These are phyloP conservation scores for Plebejus anna DNA, from an alignment of 2,888 invertebrate genomes.

Conservation along the genomic window DNA sequence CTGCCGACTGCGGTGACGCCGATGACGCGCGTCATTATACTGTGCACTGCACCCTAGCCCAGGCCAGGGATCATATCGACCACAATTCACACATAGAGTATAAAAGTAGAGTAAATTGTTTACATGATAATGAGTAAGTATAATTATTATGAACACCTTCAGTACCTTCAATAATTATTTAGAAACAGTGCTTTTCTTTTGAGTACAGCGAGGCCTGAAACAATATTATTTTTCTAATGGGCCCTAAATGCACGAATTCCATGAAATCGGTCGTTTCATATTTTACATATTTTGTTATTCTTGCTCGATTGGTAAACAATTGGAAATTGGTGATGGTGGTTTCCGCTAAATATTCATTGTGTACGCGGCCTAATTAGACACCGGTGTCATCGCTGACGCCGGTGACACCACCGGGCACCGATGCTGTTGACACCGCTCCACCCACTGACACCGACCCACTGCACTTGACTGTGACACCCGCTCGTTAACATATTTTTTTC, in stretches of 20 bases:
- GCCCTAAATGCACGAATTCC: neutral
- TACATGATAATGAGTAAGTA: no score
- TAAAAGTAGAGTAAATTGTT: no score
- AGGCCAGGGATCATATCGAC: neutral
- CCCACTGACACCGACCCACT: constrained; percentile 11
- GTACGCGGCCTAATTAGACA: neutral
- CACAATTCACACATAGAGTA: neutral
- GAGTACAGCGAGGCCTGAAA: neutral
- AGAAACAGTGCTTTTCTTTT: neutral
- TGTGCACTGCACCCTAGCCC: neutral
- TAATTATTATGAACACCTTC: no score
- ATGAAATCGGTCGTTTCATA: neutral
- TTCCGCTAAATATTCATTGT: neutral
- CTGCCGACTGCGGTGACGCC: neutral
- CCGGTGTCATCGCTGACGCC: neutral
- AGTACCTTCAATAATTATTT: no score
- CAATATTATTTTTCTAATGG: neutral
- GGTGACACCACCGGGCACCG: neutral
- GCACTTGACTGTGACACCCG: constrained; percentile 12
- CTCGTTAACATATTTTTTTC: constrained; percentile 9
- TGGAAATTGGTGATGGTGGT: neutral
- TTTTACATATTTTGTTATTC: neutral
- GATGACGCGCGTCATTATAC: neutral
- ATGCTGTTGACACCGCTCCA: neutral
- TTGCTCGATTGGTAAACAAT: neutral